Evolutionary conservation across 1,140 invertebrate genomes (phyloP).

Genomic region (Theocolax elegans): DNA sequence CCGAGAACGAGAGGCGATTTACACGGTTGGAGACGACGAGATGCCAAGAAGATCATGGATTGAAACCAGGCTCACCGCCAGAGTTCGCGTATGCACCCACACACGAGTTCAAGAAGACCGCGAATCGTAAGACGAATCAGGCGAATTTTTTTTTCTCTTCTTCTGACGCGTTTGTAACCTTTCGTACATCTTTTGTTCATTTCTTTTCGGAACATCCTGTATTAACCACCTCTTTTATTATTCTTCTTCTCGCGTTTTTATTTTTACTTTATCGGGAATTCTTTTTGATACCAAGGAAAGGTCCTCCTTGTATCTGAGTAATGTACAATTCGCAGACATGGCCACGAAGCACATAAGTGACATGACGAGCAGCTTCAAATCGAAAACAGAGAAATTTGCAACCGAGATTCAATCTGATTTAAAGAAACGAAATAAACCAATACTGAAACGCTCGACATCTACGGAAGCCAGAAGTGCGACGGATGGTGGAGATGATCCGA

Average conservation of each 20-base stretch:
- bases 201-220: background rate
- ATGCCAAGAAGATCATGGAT: slow-evolving; percentile 52
- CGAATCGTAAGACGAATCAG: slow-evolving; percentile 60
- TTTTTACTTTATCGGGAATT: no score
- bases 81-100: slow-evolving; percentile 70
- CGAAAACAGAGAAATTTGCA: slow-evolving; percentile 77
- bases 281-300: background rate
- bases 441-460: slow-evolving; percentile 65
- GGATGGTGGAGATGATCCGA: slow-evolving; percentile 68
- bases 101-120: slow-evolving; percentile 62
- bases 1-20: slow-evolving; percentile 56
- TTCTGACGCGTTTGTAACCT: background rate
- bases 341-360: slow-evolving; percentile 73
- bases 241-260: background rate
- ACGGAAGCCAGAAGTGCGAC: slow-evolving; percentile 53
- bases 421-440: slow-evolving; percentile 68
- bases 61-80: slow-evolving; percentile 72
- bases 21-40: slow-evolving; percentile 59
- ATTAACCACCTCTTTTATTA: background rate
- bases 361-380: slow-evolving; percentile 77
- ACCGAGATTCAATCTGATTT: slow-evolving; percentile 75
- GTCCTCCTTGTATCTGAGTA: slow-evolving; percentile 43
- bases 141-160: slow-evolving; percentile 5
- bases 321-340: slow-evolving; percentile 65
- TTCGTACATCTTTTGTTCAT: background rate